Conservation (phyloP, 1,140 invertebrate genomes). For the Stegodyphus mimosarum region DNA sequence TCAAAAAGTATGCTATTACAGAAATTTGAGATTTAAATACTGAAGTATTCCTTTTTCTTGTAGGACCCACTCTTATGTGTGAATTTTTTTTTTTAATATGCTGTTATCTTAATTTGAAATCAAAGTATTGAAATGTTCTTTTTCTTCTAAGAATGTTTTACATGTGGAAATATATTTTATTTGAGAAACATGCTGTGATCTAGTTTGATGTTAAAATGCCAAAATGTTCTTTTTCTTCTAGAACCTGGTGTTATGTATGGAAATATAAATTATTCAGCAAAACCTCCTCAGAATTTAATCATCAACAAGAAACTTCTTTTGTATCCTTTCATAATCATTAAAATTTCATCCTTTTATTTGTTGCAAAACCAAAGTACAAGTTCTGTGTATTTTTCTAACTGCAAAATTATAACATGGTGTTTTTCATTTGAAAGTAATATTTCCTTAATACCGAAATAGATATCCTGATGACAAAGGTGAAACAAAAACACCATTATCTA, state of each 20-base stretch:
- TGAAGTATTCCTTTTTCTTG: too few species aligned
- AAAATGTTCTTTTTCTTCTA: constrained; percentile 61
- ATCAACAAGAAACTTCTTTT: constrained; percentile 74
- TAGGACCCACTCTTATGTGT: too few species aligned
- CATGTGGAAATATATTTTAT: too few species aligned
- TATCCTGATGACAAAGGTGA: constrained; percentile 63
- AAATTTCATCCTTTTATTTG: too few species aligned
- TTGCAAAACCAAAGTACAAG: neutral
- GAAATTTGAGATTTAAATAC: too few species aligned
- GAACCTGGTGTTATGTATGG: constrained; percentile 70
- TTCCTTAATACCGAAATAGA: neutral
- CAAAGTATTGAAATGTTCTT: too few species aligned
- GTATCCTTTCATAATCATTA: constrained; percentile 71
- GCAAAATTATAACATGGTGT: neutral
- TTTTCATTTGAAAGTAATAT: neutral
- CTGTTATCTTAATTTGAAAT: too few species aligned
- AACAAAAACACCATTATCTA: constrained; percentile 74
- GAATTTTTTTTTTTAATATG: too few species aligned
- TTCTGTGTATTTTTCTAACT: constrained; percentile 13
- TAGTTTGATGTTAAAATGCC: too few species aligned
- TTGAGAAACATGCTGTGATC: too few species aligned
- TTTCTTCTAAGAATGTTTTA: too few species aligned
- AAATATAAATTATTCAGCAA: constrained; percentile 66
- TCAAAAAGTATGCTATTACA: too few species aligned
- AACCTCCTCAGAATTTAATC: constrained; percentile 70